Base-by-base conservation (phyloP, 2,888 invertebrate genomes). In the Lymantria dispar region DNA sequence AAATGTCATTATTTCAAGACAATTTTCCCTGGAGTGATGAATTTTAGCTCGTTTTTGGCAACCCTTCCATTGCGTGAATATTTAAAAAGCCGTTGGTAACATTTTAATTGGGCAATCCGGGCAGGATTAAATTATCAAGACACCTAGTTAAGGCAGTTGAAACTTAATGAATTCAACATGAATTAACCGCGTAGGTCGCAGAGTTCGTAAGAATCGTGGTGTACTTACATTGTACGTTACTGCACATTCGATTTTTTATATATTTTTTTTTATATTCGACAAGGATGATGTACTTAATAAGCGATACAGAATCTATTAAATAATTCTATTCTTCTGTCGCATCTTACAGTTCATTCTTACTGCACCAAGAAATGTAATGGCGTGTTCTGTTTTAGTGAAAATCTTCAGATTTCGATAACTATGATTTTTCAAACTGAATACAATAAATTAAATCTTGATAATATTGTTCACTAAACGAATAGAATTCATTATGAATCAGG, bases 111-210 rank as follows among this genome's bases (percentile, higher is more conserved):
- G 87, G 82, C 85, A 85, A 87, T 85, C 86, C 83, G 76, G 85
- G 71, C 78, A 82, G 88, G 90, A 91, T 91, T 91, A 91, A 90
- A 91, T 90, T 90, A 90, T 91, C 87, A 91, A 90, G 91, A 88
- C 90, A 90, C 90, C 90, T 90, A 84, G 88, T 89, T 87, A 89
- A 79, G 74, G 78, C 83, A 78, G 80, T 82, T 82, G 75, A 76
- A 85, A 85, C 79, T 83, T 90, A 89, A 90, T 91, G 88, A 90
- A 90, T 89, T 90, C 85, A 76, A 83, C 85, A 83, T 84, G 86
- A 85, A 84, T 89, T 85, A 80, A 83, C 81, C 78, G 59, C 48
- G 53, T 45, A 60, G 50, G 54, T 58, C 58, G 62, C 54, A 50
- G 59, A 41, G 47, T 43, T 53, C 48, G 60, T 56, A 51, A 49